These are phyloP conservation scores for Lasiurus borealis DNA, from an alignment of 2,113 vertebrate species.

Conservation along the genomic window DNA sequence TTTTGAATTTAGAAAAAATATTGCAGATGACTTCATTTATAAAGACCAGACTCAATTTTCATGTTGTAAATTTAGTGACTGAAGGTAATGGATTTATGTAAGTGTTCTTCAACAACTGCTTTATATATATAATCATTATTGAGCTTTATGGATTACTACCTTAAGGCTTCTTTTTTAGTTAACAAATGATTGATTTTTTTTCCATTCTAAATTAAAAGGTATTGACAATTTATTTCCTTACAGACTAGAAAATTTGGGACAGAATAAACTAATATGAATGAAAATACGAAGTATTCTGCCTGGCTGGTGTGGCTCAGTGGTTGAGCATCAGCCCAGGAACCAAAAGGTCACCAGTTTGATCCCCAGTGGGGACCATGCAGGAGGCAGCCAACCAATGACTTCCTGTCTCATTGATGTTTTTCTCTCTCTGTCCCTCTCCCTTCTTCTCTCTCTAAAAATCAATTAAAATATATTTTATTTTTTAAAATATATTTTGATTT, in stretches of 20 bases:
- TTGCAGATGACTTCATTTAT: not conserved
- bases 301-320: too few species aligned
- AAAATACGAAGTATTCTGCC: not conserved
- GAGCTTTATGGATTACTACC: not conserved
- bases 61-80: not conserved
- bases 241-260: slow-evolving; percentile 37
- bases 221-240: slow-evolving; percentile 46
- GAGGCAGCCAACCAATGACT: too few species aligned
- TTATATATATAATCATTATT: slow-evolving; percentile 17
- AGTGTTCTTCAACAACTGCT: not conserved
- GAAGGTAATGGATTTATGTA: not conserved
- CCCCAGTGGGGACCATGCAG: too few species aligned
- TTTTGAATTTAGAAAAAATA: slow-evolving; percentile 44
- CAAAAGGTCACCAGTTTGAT: too few species aligned
- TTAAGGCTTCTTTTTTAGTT: slow-evolving; percentile 35
- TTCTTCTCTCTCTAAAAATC: too few species aligned
- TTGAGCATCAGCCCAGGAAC: too few species aligned
- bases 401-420: too few species aligned
- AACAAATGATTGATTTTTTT: slow-evolving; percentile 20
- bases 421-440: too few species aligned
- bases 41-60: slow-evolving; percentile 39
- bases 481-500: too few species aligned
- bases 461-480: too few species aligned
- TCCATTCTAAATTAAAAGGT: slow-evolving; percentile 54
- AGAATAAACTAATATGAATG: slow-evolving; percentile 40